A percentile compares a stretch with the other conserved stretches of the same genome.
Conservation (phyloP, 2,113 vertebrate species). For the Brienomyrus brachyistius region DNA sequence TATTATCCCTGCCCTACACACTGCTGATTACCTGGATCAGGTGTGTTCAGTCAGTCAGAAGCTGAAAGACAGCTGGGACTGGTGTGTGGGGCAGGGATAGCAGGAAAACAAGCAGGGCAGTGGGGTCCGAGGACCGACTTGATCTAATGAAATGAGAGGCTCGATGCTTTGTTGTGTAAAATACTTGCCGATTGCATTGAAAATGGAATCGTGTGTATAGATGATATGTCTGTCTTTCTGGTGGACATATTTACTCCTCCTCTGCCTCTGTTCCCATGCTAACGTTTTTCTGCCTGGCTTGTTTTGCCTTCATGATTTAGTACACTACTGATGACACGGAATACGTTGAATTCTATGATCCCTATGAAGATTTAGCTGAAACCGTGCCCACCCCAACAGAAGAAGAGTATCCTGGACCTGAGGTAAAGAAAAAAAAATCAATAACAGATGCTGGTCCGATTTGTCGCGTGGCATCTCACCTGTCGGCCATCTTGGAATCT, state of each 20-base stretch:
- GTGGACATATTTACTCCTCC: not conserved
- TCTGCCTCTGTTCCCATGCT: slow-evolving; percentile 36
- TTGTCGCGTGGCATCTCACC: slow-evolving; percentile 39
- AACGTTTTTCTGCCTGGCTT: slow-evolving; percentile 55
- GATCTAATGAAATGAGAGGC: not conserved
- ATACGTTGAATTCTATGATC: slow-evolving; percentile 82
- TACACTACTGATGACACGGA: slow-evolving; percentile 77
- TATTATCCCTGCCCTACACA: too few relatives aligned
- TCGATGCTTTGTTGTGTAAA: not conserved
- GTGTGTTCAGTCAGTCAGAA: too few relatives aligned
- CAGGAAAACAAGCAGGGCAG: too few relatives aligned
- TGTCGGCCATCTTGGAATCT: slow-evolving; percentile 25
- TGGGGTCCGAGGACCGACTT: too few relatives aligned
- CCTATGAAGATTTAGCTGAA: slow-evolving; percentile 74
- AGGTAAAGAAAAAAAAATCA: slow-evolving; percentile 65
- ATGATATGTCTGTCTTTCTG: not conserved
- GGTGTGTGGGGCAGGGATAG: too few relatives aligned
- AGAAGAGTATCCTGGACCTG: slow-evolving; percentile 65
- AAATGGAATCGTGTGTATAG: not conserved
- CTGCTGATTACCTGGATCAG: too few relatives aligned
- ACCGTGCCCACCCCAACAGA: slow-evolving; percentile 69
- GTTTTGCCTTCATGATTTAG: slow-evolving; percentile 67
- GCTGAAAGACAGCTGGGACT: too few relatives aligned
- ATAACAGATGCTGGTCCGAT: slow-evolving; percentile 21
- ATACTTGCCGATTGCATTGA: not conserved